Evolutionary conservation across 1,140 invertebrate genomes (phyloP), one percentile per base, ranked within the genome.

Genomic region (Harlomillsia oculata): DNA sequence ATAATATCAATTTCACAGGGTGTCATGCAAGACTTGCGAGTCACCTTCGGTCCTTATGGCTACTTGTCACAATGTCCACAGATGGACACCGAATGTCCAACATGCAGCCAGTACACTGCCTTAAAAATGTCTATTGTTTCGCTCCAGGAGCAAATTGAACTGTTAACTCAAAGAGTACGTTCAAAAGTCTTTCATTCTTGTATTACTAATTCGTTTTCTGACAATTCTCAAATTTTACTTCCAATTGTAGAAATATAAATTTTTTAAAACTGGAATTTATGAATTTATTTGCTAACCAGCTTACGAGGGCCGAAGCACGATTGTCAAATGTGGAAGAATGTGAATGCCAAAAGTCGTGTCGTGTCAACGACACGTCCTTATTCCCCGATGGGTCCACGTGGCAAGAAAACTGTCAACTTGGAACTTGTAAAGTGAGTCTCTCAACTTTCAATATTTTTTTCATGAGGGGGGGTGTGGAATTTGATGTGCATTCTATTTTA

Each of bases 261-360:
- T 50, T 50, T 5, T 14, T 34, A 28, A 2, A 50, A 13, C 8
- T 34, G 14, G 16, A 50, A 1, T 46, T 5, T 14, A 46, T 20
- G 21, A 50, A 34, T 29, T 43, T 3, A 28, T 16, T n/a, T 20
- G n/a, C 21, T 40, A 40, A 28, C 50, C 74, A 92, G 87, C 77
- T 90, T 72, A 80, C 78, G 69, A 78, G 77, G 68, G 80, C 84
- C 60, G 86, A 90, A 71, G 77, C 78, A 65, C 78, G 83, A 58
- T 78, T 91, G 71, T 75, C 77, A 67, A 77, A 78, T 66, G 76
- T 91, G 64, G 86, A 91, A 73, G 80, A 87, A 69, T 94, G 89
- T 74, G 87, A 92, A 72, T 92, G 89, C 74, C 82, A 84, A 72
- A 87, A 87, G 72, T 87, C 84, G 36, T 94, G 89, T 75, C 76